These are phyloP conservation scores for Mobula hypostoma DNA, from an alignment of 2,113 vertebrate genomes.

Conservation along the genomic window DNA sequence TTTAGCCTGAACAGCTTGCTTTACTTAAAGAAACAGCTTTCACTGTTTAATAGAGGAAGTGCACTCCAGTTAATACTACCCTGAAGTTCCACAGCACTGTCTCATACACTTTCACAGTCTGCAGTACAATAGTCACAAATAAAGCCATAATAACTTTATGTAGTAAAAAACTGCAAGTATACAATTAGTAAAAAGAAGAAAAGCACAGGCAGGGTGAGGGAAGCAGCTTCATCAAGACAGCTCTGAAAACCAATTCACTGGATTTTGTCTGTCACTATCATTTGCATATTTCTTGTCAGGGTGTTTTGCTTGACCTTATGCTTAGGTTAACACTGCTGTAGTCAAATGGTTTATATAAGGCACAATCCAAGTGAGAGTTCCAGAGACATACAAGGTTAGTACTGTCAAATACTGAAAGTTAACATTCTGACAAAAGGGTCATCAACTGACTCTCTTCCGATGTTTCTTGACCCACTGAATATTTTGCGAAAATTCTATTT, in stretches of 20 bases:
- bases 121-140: background rate
- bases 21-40: background rate
- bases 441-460: too few species aligned
- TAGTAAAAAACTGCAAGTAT: background rate
- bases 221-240: background rate
- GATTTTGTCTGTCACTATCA: background rate
- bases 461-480: too few species aligned
- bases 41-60: slow-evolving; percentile 15
- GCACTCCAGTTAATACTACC: background rate
- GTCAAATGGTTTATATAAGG: background rate
- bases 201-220: background rate
- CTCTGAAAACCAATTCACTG: background rate
- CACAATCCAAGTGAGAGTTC: background rate
- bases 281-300: background rate
- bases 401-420: background rate
- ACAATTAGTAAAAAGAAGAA: background rate
- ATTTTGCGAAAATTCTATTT: too few species aligned
- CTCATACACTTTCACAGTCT: background rate
- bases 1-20: background rate
- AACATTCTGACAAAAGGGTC: too few species aligned
- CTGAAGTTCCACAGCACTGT: background rate
- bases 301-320: background rate
- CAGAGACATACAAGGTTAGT: background rate
- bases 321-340: background rate
- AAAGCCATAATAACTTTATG: background rate